phyloP scores from a whole-genome alignment of 2,113 vertebrate species.

The Catharus fuscescens region DNA sequence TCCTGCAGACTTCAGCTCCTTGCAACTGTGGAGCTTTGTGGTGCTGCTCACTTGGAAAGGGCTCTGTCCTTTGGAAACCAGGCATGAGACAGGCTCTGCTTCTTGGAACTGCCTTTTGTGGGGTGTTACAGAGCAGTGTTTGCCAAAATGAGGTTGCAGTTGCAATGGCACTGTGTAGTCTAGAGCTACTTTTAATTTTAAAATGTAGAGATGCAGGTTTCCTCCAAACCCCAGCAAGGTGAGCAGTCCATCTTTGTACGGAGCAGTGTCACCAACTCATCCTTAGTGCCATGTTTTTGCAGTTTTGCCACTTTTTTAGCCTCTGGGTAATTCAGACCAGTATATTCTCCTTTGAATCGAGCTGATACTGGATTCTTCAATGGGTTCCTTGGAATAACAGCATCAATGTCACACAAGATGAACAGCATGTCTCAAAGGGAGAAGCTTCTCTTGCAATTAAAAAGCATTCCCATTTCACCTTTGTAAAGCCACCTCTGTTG shows the following conservation, averaged over 20 bases:
- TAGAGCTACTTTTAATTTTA: background rate
- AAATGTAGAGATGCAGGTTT: background rate
- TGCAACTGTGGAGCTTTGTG: background rate
- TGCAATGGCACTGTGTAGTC: background rate
- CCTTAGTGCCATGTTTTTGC: background rate
- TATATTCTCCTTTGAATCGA: background rate
- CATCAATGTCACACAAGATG: accelerated
- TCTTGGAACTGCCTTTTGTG: background rate
- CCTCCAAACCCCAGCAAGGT: background rate
- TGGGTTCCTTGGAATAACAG: background rate
- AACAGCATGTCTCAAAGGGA: background rate
- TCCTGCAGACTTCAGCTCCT: background rate
- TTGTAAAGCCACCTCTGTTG: background rate
- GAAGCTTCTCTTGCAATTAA: background rate
- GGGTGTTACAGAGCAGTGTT: background rate
- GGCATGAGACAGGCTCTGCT: background rate
- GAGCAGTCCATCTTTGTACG: background rate
- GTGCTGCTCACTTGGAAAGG: background rate
- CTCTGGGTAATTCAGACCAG: background rate
- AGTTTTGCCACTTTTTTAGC: background rate
- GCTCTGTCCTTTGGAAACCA: background rate
- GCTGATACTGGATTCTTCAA: background rate
- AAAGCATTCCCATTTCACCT: background rate
- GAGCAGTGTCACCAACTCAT: background rate
- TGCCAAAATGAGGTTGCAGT: background rate